Percentiles rank a stretch among this genome's conserved stretches.
phyloP scores from a whole-genome alignment of 2,113 vertebrate species.

The Alethe diademata region DNA sequence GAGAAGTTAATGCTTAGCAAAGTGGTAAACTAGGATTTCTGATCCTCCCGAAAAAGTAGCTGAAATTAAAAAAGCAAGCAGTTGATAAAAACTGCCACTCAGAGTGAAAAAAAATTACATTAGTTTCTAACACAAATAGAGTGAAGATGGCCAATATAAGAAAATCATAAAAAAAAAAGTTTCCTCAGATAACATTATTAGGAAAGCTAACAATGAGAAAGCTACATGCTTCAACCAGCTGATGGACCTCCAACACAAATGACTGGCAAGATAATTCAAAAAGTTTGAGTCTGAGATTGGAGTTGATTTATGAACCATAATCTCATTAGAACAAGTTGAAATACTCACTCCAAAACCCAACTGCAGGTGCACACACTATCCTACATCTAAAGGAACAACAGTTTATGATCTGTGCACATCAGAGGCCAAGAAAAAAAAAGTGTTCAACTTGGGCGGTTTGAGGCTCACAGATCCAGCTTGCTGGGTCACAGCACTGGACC shows the following conservation, averaged over 20 bases:
- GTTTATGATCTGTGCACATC: neutral
- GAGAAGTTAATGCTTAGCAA: neutral
- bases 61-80: no score
- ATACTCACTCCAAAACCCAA: neutral
- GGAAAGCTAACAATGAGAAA: neutral
- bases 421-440: neutral
- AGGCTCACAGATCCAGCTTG: neutral
- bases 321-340: neutral
- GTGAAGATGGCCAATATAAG: neutral
- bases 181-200: neutral
- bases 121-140: neutral
- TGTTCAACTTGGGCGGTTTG: neutral
- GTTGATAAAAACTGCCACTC: no score
- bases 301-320: neutral
- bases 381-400: neutral
- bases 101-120: no score
- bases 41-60: no score
- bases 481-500: neutral
- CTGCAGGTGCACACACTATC: neutral
- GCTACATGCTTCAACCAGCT: neutral
- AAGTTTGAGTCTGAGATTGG: neutral
- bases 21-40: neutral
- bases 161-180: neutral
- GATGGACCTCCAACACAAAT: neutral
- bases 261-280: neutral